A percentile compares a stretch with the other conserved stretches of the same genome.
Evolutionary conservation across 2,797 vertebrate species (phyloP).

Genomic region (Neopelma chrysocephalum): DNA sequence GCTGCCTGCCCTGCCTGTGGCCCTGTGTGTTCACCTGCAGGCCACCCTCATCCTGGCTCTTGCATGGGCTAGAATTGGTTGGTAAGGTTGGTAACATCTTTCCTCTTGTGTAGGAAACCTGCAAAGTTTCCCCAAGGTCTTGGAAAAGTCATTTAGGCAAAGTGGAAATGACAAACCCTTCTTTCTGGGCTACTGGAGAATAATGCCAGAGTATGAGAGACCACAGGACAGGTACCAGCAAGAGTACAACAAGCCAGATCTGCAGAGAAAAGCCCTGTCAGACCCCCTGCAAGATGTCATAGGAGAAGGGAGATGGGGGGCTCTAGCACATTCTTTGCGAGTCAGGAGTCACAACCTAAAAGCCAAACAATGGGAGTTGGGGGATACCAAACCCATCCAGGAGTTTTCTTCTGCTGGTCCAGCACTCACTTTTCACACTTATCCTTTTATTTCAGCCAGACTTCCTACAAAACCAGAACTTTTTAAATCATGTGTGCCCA

Average conservation of each 20-base stretch:
- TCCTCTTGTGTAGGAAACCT: background rate
- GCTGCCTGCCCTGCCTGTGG: background rate
- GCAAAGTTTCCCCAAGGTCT: background rate
- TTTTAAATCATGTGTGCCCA: background rate
- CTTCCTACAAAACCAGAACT: background rate
- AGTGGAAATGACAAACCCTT: background rate
- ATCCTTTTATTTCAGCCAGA: background rate
- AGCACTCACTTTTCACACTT: background rate
- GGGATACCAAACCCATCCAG: background rate
- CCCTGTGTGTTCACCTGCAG: background rate
- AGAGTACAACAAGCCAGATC: background rate
- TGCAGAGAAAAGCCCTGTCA: background rate
- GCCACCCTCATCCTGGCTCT: background rate
- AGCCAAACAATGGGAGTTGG: background rate
- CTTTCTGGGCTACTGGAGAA: background rate
- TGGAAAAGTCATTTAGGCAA: background rate
- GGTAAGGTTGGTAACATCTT: background rate
- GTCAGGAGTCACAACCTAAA: accelerated
- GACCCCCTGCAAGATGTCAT: background rate
- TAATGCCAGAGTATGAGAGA: background rate
- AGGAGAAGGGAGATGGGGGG: background rate
- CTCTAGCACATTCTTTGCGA: background rate
- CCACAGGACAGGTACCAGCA: background rate
- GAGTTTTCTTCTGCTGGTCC: background rate
- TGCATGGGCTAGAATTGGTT: background rate